phyloP scores from a whole-genome alignment of 2,888 invertebrate species.

The Lampropteryx suffumata region DNA sequence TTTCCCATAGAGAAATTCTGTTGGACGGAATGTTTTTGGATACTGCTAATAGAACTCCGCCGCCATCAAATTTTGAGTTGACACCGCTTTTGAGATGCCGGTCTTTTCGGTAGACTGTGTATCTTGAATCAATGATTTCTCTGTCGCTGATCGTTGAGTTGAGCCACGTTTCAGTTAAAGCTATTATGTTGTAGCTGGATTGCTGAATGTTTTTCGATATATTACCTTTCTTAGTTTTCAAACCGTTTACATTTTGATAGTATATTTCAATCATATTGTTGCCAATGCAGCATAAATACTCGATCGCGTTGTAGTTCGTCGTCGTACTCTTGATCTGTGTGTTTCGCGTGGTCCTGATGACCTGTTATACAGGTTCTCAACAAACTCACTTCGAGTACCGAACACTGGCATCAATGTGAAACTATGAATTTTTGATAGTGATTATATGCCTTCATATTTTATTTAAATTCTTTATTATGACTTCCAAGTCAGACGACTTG shows the following conservation, averaged over 20 bases:
- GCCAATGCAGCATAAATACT: neutral
- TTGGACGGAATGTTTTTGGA: neutral
- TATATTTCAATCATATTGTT: constrained; percentile 1
- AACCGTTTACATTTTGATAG: constrained; percentile 6
- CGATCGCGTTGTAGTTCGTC: too few relatives aligned
- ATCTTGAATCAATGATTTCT: constrained; percentile 2
- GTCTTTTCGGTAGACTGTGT: neutral
- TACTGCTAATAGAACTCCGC: neutral
- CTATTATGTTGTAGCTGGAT: neutral
- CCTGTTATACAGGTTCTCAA: too few relatives aligned
- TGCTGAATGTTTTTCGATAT: neutral
- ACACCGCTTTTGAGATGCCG: neutral
- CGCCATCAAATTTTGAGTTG: neutral
- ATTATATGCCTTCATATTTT: too few relatives aligned
- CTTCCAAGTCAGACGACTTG: too few relatives aligned
- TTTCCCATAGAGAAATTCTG: neutral
- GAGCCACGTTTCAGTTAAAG: constrained; percentile 6
- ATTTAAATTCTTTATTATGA: too few relatives aligned
- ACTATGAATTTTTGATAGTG: too few relatives aligned
- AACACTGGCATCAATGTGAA: too few relatives aligned
- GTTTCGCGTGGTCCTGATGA: too few relatives aligned
- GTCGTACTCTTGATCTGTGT: too few relatives aligned
- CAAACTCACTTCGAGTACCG: too few relatives aligned
- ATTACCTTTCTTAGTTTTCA: neutral
- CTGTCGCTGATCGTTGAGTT: neutral